Conservation (phyloP, 2,888 invertebrate species). For the Sepioteuthis lessoniana region DNA sequence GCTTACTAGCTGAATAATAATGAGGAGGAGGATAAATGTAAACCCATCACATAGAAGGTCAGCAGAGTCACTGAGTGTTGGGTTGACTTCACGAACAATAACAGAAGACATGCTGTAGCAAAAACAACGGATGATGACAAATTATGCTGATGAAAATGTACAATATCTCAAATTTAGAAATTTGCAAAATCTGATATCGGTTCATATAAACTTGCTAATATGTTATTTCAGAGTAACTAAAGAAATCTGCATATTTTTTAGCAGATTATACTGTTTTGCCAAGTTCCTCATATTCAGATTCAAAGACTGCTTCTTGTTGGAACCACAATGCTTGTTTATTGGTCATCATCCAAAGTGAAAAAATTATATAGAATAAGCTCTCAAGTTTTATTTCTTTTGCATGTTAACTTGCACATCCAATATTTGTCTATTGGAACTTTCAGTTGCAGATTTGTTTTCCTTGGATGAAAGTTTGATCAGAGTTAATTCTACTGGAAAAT, state of each 20-base stretch:
- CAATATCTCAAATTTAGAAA: slow-evolving; percentile 5
- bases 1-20: background rate
- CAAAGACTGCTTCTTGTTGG: background rate
- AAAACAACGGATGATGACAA: background rate
- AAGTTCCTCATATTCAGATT: background rate
- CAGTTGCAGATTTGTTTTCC: background rate
- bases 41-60: background rate
- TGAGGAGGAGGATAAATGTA: background rate
- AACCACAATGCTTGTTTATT: background rate
- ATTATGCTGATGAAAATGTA: background rate
- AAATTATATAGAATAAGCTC: background rate
- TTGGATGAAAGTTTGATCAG: background rate
- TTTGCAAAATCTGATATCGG: background rate
- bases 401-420: background rate
- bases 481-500: background rate
- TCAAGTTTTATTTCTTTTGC: background rate
- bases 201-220: background rate
- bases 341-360: background rate
- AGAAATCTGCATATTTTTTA: background rate
- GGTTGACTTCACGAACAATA: background rate
- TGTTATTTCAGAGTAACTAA: slow-evolving; percentile 10
- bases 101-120: background rate
- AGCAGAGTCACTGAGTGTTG: background rate
- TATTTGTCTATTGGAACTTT: background rate
- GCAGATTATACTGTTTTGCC: background rate